Evolutionary conservation across 2,888 invertebrate species (phyloP).

Genomic region (Nomada flava): DNA sequence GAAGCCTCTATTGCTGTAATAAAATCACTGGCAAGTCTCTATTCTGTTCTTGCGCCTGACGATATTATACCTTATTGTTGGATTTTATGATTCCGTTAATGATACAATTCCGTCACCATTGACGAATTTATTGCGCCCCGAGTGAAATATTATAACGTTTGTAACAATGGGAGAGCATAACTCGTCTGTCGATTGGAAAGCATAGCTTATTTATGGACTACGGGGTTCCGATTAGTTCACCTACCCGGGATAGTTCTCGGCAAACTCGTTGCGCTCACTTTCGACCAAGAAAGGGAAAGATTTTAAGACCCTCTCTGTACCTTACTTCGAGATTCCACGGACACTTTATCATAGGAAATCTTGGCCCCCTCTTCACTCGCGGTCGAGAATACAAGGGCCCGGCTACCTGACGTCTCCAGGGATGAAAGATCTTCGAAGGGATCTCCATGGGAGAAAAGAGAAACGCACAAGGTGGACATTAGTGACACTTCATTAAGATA

Average conservation of each 20-base stretch:
- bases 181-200: constrained; percentile 31
- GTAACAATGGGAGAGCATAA: neutral
- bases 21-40: neutral
- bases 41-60: neutral
- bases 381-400: constrained; percentile 33
- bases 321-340: constrained; percentile 44
- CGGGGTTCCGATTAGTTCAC: constrained; percentile 32
- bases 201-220: constrained; percentile 49
- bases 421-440: constrained; percentile 52
- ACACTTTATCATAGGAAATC: constrained; percentile 60
- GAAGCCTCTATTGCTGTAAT: constrained; percentile 7
- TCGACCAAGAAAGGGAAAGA: constrained; percentile 3
- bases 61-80: neutral
- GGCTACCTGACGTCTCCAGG: constrained; percentile 54
- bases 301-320: constrained; percentile 1
- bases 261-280: constrained; percentile 22
- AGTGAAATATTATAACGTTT: too few relatives aligned
- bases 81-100: constrained; percentile 48
- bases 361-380: constrained; percentile 36
- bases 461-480: constrained; percentile 59
- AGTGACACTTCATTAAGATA: constrained; percentile 75
- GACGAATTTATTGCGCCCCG: constrained; percentile 39
- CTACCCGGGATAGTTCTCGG: constrained; percentile 13
- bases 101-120: constrained; percentile 26
- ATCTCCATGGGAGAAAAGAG: constrained; percentile 47